Conservation (phyloP, 2,113 vertebrate species). For the Neodontobutis hainanensis region DNA sequence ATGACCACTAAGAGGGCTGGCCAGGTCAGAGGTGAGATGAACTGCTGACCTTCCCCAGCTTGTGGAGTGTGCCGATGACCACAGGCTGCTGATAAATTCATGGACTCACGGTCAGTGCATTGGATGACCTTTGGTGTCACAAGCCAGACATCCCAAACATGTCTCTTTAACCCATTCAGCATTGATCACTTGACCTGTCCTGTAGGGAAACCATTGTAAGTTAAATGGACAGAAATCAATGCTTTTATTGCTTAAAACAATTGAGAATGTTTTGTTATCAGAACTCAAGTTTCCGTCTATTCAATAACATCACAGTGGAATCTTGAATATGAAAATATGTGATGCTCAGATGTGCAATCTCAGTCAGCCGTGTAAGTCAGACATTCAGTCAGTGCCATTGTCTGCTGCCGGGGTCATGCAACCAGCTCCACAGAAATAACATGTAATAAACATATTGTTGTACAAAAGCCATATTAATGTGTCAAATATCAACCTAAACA, state of each 20-base stretch:
- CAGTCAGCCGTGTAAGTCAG: slow-evolving; percentile 47
- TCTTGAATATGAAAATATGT: slow-evolving; percentile 3
- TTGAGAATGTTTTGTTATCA: too few species aligned
- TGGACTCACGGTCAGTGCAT: slow-evolving; percentile 64
- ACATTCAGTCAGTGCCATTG: slow-evolving; percentile 16
- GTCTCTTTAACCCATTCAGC: slow-evolving; percentile 41
- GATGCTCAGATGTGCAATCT: slow-evolving; percentile 26
- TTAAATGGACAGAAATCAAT: not conserved
- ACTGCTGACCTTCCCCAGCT: slow-evolving; percentile 45
- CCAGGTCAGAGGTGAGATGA: slow-evolving; percentile 66
- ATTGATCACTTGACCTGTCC: slow-evolving; percentile 51
- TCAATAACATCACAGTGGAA: not conserved
- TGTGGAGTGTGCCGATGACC: slow-evolving; percentile 65
- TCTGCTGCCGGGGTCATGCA: not conserved
- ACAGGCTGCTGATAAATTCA: slow-evolving; percentile 70
- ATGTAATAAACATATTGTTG: not conserved
- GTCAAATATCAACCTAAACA: too few species aligned
- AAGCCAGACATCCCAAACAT: slow-evolving; percentile 43
- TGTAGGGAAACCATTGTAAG: not conserved
- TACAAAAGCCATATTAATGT: too few species aligned
- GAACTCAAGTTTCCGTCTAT: not conserved
- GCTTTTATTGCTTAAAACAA: not conserved
- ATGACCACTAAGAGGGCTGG: slow-evolving; percentile 50
- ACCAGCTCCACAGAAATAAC: not conserved
- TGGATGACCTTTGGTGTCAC: slow-evolving; percentile 68